These are phyloP conservation scores for Drosophila persimilis DNA, from an alignment of 1,140 invertebrate species.

Conservation along the genomic window DNA sequence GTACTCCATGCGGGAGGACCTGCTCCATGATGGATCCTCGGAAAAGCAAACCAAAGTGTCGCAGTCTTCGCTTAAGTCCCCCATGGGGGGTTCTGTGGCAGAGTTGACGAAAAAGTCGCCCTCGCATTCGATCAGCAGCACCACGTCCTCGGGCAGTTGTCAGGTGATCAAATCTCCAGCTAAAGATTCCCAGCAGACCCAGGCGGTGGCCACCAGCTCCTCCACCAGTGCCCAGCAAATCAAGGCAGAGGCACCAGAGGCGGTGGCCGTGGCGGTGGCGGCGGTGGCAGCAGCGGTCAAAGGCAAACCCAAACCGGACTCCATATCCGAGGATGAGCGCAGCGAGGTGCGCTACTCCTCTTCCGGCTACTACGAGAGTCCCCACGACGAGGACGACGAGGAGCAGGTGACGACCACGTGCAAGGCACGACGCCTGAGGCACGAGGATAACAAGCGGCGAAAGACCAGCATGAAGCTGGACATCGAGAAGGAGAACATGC, in stretches of 20 bases:
- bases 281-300: too few relatives aligned
- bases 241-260: conserved; percentile 29
- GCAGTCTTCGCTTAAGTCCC: conserved; percentile 45
- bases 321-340: conserved; percentile 87
- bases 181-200: conserved; percentile 65
- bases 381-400: conserved; percentile 86
- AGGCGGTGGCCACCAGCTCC: conserved; percentile 53
- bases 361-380: conserved; percentile 91
- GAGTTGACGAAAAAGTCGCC: conserved; percentile 76
- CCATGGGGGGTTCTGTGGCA: conserved; percentile 54
- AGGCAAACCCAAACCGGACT: conserved; percentile 79
- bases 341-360: conserved; percentile 88
- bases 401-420: conserved; percentile 41
- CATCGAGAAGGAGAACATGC: conserved; percentile 82
- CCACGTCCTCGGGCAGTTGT: conserved; percentile 86
- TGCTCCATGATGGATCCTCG: conserved; percentile 73
- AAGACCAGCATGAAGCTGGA: conserved; percentile 82
- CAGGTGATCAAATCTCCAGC: conserved; percentile 82
- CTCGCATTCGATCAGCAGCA: conserved; percentile 85
- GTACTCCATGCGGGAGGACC: conserved; percentile 89
- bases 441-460: conserved; percentile 81
- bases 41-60: conserved; percentile 34
- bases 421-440: conserved; percentile 62
- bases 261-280: not conserved
- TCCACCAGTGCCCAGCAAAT: conserved; percentile 19